Evolutionary conservation across 2,888 invertebrate genomes (phyloP), one percentile per base, ranked within the genome.

Genomic region (Trilocha varians): DNA sequence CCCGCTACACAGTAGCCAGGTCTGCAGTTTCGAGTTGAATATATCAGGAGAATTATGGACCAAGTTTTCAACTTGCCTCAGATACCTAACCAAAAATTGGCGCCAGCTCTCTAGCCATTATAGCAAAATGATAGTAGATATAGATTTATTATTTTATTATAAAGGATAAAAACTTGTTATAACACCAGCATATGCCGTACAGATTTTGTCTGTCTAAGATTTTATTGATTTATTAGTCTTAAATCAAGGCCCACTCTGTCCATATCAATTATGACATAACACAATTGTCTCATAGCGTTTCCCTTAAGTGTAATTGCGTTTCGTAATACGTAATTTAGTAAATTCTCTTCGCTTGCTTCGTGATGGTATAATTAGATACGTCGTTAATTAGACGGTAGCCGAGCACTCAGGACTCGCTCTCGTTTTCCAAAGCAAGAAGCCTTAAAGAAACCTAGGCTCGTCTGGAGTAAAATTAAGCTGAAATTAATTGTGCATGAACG

Each of bases 281-380:
- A 65, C 62, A 64, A 68, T 69, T 67, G 61, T 64, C 67, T 70
- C 63, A 62, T 62, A 68, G 68, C 69, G 65, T 71, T 69, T 65
- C 61, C 60, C 65, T 52, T 70, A 69, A 74, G 68, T 72, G 67
- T 77, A 75, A 77, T 77, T 73, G 69, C 74, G 66, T 73, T 73
- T 66, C 68, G 70, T 75, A 72, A 78, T 75, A 77, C 72, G 74
- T 78, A 78, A 78, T 78, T 78, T 73, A 62, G 77, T 67, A 75
- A 78, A 71, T 74, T 75, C 73, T 69, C 74, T 65, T 68, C 68
- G 61, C 63, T 59, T 55, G 56, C 59, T 62, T 59, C 55, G 65
- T 65, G 71, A 71, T 75, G 70, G 76, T 76, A 77, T 79, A 78
- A 80, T 80, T 78, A 80, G 80, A 79, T 78, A 79, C 70, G 78